Base-by-base conservation (phyloP, 2,797 vertebrate genomes). In the Squalus acanthias region DNA sequence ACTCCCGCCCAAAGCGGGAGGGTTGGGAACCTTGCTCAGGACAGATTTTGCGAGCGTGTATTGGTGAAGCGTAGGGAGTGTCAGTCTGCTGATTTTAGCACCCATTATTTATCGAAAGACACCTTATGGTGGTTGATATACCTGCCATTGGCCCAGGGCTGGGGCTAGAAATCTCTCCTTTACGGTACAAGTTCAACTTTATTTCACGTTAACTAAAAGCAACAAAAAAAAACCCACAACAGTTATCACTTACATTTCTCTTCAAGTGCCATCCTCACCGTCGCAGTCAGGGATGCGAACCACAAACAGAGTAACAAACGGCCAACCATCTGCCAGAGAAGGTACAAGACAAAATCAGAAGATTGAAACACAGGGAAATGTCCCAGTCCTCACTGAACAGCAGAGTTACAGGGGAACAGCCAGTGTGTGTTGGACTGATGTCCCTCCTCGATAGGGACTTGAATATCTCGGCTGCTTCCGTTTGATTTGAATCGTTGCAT, bases 291-390 rank as follows among this genome's bases (percentile, higher is more conserved):
- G 53, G 94, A 76, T 26, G 29, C 53, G 50, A 76, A 72, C 50
- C 46, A 74, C 50, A 95, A 72, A 95, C 26, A 95, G 2, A 95
- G 94, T 13, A 95, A 53, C 50, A 57, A 95, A 76, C 7, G 70
- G 46, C 70, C 69, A 57, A 95, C 15, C 94, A 95, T 95, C 94
- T 95, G 70, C 2, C 69, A 95, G 70, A 95, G 29, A 95, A 76
- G 70, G 50, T 12, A 57, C 2, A 8, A 76, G 70, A 57, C 1
- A 57, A 39, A 24, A 12, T 93, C 20, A 93, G n/a, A 67, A 69
- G 63, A 39, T 46, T 46, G n/a, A 20, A 20, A 53, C 17, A 46
- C 20, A 46, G 65, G 13, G 13, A 46, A 46, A 69, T 24, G 2
- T 53, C 29, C 57, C 29, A 60, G 46, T 3, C 17, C 22, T 85